These are phyloP conservation scores for Taphrorychus bicolor DNA, from an alignment of 2,888 invertebrate species.

Conservation along the genomic window DNA sequence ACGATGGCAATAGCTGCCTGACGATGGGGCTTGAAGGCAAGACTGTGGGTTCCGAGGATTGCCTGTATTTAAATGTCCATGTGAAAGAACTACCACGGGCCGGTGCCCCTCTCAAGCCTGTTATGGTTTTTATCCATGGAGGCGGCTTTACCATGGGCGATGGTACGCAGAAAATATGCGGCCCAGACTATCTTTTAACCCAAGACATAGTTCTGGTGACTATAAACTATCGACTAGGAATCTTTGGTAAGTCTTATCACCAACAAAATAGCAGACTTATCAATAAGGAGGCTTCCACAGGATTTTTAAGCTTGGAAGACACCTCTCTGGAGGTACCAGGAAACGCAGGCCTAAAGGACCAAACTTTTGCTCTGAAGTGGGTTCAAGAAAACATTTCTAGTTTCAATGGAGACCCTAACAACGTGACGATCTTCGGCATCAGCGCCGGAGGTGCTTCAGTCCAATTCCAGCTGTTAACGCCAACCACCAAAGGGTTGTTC, in stretches of 20 bases:
- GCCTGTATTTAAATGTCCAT: constrained; percentile 52
- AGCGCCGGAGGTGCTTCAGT: constrained; percentile 62
- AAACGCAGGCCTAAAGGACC: constrained; percentile 63
- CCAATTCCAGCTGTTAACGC: constrained; percentile 58
- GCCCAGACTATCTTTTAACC: constrained; percentile 60
- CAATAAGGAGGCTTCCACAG: constrained; percentile 46
- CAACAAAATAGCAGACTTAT: no score
- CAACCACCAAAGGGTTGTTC: constrained; percentile 56
- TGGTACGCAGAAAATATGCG: constrained; percentile 49
- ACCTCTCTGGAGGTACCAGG: constrained; percentile 60
- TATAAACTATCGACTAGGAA: constrained; percentile 61
- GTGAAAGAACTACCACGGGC: constrained; percentile 33
- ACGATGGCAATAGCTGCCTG: constrained; percentile 45
- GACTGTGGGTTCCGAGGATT: constrained; percentile 50
- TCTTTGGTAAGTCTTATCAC: constrained; percentile 47
- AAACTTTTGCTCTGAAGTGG: constrained; percentile 62
- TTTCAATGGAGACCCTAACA: constrained; percentile 62
- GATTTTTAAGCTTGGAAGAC: constrained; percentile 62
- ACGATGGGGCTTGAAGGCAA: not conserved
- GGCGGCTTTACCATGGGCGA: constrained; percentile 61
- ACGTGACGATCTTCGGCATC: constrained; percentile 63
- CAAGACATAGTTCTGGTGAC: constrained; percentile 61
- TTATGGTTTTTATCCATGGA: constrained; percentile 63
- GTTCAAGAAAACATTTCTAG: constrained; percentile 59
- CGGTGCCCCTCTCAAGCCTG: constrained; percentile 26